Evolutionary conservation across 2,113 vertebrate species (phyloP).

Genomic region (Oreochromis tanganicae): DNA sequence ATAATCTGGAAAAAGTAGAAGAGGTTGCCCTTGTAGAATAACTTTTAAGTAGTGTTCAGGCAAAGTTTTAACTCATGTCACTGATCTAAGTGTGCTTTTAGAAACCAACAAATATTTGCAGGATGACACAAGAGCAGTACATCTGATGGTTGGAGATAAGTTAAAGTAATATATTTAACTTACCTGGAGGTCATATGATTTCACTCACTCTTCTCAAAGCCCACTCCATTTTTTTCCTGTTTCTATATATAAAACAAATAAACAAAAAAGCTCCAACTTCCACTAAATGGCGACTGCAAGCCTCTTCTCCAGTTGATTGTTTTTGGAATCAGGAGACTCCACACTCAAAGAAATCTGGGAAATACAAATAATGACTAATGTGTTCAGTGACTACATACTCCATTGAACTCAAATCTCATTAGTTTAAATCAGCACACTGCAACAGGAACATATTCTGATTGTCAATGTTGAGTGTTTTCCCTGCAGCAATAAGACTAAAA

Average conservation of each 20-base stretch:
- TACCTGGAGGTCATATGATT: neutral
- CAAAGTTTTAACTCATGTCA: neutral
- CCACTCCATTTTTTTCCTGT: neutral
- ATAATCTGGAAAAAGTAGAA: neutral
- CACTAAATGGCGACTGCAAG: neutral
- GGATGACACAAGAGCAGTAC: neutral
- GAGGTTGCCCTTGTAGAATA: neutral
- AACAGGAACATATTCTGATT: neutral
- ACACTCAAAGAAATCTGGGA: neutral
- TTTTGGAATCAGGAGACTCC: neutral
- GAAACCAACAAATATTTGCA: neutral
- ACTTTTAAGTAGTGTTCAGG: neutral
- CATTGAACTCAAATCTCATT: neutral
- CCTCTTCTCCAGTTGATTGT: neutral
- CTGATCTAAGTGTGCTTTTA: neutral
- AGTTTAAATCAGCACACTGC: neutral
- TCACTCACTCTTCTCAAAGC: neutral
- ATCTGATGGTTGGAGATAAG: neutral
- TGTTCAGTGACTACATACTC: neutral
- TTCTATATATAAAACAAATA: neutral
- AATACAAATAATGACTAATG: neutral
- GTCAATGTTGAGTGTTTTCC: neutral
- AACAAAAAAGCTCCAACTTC: neutral
- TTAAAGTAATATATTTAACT: neutral
- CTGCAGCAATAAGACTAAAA: neutral